Percentiles rank a stretch among this genome's conserved stretches.
phyloP scores from a whole-genome alignment of 2,888 invertebrate species.

The Griposia aprilina region DNA sequence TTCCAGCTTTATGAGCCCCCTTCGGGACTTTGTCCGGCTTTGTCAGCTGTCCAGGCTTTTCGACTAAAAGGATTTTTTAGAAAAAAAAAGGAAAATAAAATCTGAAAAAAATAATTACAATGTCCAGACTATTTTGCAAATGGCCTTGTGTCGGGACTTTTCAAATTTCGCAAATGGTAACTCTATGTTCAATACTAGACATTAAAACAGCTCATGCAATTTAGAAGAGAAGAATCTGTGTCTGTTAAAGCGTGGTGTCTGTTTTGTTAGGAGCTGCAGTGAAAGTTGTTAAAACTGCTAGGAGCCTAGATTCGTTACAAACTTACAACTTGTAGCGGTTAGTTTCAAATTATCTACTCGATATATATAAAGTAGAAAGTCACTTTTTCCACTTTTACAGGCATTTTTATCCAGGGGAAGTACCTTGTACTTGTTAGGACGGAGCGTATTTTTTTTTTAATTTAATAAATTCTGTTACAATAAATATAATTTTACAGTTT shows the following conservation, averaged over 20 bases:
- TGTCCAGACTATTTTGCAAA: too few species aligned
- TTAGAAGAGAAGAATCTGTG: background rate
- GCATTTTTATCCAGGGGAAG: background rate
- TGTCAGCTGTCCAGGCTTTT: too few species aligned
- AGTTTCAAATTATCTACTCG: constrained; percentile 6
- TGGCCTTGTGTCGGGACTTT: too few species aligned
- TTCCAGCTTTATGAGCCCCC: too few species aligned
- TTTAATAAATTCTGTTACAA: too few species aligned
- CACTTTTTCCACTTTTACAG: background rate
- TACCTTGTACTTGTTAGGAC: too few species aligned
- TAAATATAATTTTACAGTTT: too few species aligned
- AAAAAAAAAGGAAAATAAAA: too few species aligned
- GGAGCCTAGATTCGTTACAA: constrained; percentile 15
- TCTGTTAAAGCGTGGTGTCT: background rate
- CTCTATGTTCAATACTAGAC: background rate
- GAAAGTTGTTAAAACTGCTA: constrained; percentile 30
- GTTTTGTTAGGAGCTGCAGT: constrained; percentile 15
- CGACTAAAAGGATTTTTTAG: too few species aligned
- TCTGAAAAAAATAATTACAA: too few species aligned
- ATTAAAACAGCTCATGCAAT: constrained; percentile 3
- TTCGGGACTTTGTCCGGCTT: too few species aligned
- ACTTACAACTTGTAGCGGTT: background rate
- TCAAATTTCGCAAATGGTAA: too few species aligned
- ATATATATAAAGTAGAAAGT: background rate
- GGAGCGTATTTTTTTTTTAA: background rate